phyloP scores from a whole-genome alignment of 64 coral and sea anemone species.

The Montipora foliosa region DNA sequence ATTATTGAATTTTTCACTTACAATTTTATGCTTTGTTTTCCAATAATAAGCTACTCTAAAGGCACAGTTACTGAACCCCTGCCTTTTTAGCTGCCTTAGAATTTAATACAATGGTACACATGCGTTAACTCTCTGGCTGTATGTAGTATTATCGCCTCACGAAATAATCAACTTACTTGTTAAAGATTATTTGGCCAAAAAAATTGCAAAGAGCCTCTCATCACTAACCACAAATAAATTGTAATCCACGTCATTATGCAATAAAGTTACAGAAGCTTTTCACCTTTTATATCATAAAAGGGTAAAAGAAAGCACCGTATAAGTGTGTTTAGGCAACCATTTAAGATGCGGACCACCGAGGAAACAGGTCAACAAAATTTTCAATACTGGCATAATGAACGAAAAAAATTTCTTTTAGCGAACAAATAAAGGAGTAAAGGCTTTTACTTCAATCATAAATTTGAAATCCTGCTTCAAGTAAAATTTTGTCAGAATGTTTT shows the following conservation, averaged over 20 bases:
- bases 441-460: conserved; percentile 1
- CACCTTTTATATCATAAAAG: not conserved
- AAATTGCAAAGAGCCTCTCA: too few relatives aligned
- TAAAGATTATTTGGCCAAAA: not conserved
- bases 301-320: not conserved
- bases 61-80: not conserved
- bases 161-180: not conserved
- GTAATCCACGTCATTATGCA: not conserved
- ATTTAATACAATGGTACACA: not conserved
- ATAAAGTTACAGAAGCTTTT: not conserved
- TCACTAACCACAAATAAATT: too few relatives aligned
- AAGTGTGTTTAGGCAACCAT: not conserved
- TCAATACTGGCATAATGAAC: too few relatives aligned
- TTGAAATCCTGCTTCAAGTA: not conserved
- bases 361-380: not conserved
- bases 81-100: not conserved
- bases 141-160: not conserved
- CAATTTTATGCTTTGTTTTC: not conserved
- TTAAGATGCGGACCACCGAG: not conserved
- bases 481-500: not conserved
- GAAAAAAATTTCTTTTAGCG: not conserved
- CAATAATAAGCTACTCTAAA: not conserved
- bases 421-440: not conserved
- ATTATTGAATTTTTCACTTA: not conserved
- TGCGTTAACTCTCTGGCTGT: not conserved